Base-by-base conservation (phyloP, 2,888 invertebrate genomes). In the Subacronicta megacephala region DNA sequence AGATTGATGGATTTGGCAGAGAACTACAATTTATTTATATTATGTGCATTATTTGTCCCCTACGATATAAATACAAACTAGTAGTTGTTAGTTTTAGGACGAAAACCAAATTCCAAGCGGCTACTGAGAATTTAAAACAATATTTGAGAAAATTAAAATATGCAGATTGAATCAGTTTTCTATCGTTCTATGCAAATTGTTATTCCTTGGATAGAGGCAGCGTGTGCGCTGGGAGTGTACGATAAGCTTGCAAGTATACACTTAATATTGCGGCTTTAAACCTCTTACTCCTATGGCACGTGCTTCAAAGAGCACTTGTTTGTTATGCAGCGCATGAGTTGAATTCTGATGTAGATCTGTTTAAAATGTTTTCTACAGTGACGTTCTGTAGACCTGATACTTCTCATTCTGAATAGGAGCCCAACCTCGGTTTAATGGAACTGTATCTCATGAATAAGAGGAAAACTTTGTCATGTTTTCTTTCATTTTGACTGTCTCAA, bases 81-180 rank as follows among this genome's bases (percentile, higher is more conserved):
- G n/a, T n/a, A n/a, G n/a, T n/a, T n/a, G n/a, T n/a, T n/a, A n/a
- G n/a, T n/a, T n/a, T n/a, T 23, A 23, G 23, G 9, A 23, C 23
- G 9, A 23, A 23, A 23, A 1, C 1, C 7, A 23, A 7, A 23
- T 9, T 23, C 23, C 7, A 9, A 23, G 23, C 7, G 7, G 23
- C 23, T 23, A 23, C 23, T 9, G 23, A 29, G 29, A 29, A 12
- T 29, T 29, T 12, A 26, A 26, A 10, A 10, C 10, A 26, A 29
- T 35, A 44, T 36, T 52, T 45, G 3, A 2, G 33, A 17, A 20
- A 20, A 51, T 16, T 38, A 53, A 64, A 62, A 52, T 41, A 56
- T 69, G 56, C 35, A 69, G 36, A 70, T 69, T 46, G 45, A 66
- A 66, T 62, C 45, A 70, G 35, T 62, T 45, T 62, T 43, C 29